Base-by-base conservation (phyloP, 2,113 vertebrate genomes). In the Dasyprocta punctata region DNA sequence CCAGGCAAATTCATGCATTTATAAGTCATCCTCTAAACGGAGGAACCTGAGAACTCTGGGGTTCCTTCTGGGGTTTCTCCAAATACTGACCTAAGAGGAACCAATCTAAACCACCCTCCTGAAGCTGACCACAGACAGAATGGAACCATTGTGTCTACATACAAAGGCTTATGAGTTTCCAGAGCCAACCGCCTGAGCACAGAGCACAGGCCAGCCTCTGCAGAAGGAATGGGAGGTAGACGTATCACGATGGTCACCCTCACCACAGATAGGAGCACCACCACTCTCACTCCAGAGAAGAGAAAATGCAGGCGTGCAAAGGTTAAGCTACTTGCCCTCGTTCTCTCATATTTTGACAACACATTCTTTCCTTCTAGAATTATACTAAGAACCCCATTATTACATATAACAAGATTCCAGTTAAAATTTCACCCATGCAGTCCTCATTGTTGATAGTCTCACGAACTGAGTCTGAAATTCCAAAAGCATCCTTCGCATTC, bases 311-410 rank as follows among this genome's bases (percentile, higher is more conserved):
- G 36, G 69, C 75, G 38, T 1, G n/a, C 54, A 2, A 71, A 80
- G 26, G 41, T 10, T 28, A 41, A 52, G 38, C 22, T 36, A 38
- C 26, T 5, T 33, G 61, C 56, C 71, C 26, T 52, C 28, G 83
- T 16, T 38, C 36, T 38, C 83, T 82, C 60, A 52, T 14, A 13
- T 63, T 80, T 38, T 3, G 7, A 41, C 41, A 30, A 49, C 28
- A 9, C 36, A 49, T 47, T 61, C 65, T 89, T 88, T 78, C 20
- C 24, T 78, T 75, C 78, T 61, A 81, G 56, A 94, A 91, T 71
- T 90, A 71, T 38, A 58, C 3, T 49, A 58, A 82, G 61, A 71
- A 58, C 11, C 10, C 47, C 36, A 77, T 5, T 20, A 47, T 4
- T 28, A 41, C 63, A 65, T 38, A 67, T 75, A 92, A 93, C 5